These are phyloP conservation scores for Pachliopta kotzebuea DNA, from an alignment of 2,888 invertebrate species.

Conservation along the genomic window DNA sequence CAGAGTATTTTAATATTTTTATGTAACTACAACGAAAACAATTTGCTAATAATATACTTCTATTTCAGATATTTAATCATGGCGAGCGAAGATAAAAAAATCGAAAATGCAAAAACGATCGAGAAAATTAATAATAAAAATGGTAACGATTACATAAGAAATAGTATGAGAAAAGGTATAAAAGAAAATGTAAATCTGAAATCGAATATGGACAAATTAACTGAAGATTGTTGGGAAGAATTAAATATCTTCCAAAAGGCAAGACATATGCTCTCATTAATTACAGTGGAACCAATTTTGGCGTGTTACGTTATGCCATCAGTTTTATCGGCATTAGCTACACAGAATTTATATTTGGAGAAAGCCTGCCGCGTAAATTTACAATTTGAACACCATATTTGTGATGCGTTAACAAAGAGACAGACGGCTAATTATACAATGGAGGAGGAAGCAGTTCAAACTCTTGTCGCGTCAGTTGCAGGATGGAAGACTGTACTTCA, in stretches of 20 bases:
- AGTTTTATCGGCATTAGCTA: constrained; percentile 86
- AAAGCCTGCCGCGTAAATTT: constrained; percentile 93
- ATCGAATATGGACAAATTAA: constrained; percentile 42
- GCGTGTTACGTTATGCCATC: constrained; percentile 86
- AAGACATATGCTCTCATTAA: constrained; percentile 80
- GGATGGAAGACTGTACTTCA: constrained; percentile 93
- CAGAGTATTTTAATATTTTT: too few relatives aligned
- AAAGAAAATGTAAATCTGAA: constrained; percentile 44
- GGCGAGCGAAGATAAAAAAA: constrained; percentile 54
- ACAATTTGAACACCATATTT: constrained; percentile 85
- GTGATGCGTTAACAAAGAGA: constrained; percentile 87
- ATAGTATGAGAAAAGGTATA: constrained; percentile 55
- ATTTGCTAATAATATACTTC: constrained; percentile 30
- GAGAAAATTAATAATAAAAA: constrained; percentile 51
- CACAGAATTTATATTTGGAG: constrained; percentile 91
- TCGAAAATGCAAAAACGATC: constrained; percentile 43
- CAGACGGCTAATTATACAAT: constrained; percentile 82
- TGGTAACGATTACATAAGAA: constrained; percentile 61
- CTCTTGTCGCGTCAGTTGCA: constrained; percentile 88
- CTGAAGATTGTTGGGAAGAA: constrained; percentile 63
- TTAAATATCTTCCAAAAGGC: constrained; percentile 80
- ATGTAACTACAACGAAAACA: too few relatives aligned
- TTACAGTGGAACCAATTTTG: constrained; percentile 88
- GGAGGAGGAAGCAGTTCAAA: constrained; percentile 85
- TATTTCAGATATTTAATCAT: constrained; percentile 58